These are phyloP conservation scores for Philaethria dido DNA, from an alignment of 2,888 invertebrate genomes.

Conservation along the genomic window DNA sequence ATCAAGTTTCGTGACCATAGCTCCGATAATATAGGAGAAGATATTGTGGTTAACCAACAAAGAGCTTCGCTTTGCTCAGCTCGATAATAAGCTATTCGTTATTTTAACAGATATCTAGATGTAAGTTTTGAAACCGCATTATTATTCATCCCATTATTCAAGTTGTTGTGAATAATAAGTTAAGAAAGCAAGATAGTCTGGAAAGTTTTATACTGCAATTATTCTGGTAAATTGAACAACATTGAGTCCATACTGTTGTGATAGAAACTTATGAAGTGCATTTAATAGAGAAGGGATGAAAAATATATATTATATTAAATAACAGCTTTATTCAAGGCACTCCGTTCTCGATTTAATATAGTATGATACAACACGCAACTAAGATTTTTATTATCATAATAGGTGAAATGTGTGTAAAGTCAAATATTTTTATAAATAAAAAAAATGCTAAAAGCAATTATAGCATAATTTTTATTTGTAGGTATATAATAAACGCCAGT, in stretches of 20 bases:
- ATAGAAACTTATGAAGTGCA: background rate
- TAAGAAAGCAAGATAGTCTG: slow-evolving; percentile 24
- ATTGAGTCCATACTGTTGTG: background rate
- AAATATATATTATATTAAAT: no score
- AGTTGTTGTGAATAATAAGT: slow-evolving; percentile 33
- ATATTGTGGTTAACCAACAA: background rate
- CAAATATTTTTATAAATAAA: no score
- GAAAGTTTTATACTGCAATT: slow-evolving; percentile 29
- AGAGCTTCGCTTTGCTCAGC: background rate
- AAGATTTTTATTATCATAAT: no score
- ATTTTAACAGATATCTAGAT: background rate
- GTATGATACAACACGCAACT: no score
- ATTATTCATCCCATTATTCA: slow-evolving; percentile 29
- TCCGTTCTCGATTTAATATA: no score
- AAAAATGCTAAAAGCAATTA: no score
- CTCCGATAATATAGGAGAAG: background rate
- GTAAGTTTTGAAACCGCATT: slow-evolving; percentile 14
- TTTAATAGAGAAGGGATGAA: background rate
- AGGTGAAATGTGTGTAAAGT: no score
- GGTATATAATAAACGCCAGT: no score
- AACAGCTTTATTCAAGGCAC: no score
- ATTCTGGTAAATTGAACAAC: slow-evolving; percentile 21
- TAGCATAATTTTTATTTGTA: no score
- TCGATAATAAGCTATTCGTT: background rate
- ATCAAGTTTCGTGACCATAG: background rate